phyloP scores from a whole-genome alignment of 2,797 vertebrate genomes.

The Myotis planiceps region DNA sequence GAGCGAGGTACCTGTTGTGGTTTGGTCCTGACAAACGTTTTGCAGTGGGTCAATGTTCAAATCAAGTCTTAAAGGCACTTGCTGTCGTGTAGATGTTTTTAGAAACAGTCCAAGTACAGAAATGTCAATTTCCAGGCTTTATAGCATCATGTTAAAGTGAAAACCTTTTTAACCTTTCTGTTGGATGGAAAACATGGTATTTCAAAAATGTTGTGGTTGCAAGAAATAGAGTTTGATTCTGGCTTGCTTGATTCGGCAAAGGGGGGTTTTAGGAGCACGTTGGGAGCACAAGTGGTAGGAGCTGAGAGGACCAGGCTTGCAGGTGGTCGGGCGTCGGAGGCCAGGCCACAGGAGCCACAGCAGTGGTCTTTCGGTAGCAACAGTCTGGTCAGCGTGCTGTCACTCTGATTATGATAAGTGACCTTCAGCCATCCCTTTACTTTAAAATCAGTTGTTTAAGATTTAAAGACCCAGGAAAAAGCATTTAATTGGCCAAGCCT shows the following conservation, averaged over 20 bases:
- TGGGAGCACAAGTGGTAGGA: background rate
- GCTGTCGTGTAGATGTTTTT: background rate
- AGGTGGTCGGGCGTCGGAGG: background rate
- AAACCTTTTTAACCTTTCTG: slow-evolving; percentile 17
- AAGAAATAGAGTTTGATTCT: background rate
- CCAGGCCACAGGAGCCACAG: background rate
- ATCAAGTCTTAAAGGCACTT: background rate
- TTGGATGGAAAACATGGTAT: background rate
- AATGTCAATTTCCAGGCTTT: background rate
- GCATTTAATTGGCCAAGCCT: background rate
- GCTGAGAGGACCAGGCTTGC: background rate
- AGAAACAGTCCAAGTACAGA: background rate
- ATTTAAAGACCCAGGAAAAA: background rate
- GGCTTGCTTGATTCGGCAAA: background rate
- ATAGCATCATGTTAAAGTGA: background rate
- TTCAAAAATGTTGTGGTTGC: background rate
- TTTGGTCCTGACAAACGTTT: background rate
- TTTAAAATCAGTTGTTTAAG: background rate
- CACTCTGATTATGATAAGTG: background rate
- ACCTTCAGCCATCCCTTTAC: background rate
- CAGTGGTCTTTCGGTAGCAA: background rate
- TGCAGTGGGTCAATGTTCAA: background rate
- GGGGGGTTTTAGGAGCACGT: background rate
- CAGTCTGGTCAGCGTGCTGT: background rate
- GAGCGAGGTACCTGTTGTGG: slow-evolving; percentile 91